These are phyloP conservation scores for Campylorhamphus procurvoides DNA, from an alignment of 2,113 vertebrate species.

Conservation along the genomic window DNA sequence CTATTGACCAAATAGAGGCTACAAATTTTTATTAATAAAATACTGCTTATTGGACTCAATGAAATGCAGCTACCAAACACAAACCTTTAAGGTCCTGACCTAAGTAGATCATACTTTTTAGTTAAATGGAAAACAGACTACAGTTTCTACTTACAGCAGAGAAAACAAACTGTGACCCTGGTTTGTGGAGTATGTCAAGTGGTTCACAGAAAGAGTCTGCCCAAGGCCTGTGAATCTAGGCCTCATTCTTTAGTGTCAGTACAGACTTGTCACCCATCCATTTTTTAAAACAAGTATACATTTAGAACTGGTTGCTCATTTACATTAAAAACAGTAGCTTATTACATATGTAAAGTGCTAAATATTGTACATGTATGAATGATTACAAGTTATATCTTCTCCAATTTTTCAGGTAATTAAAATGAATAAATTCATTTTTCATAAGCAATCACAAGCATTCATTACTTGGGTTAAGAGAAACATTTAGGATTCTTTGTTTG, in stretches of 20 bases:
- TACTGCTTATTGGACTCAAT: not conserved
- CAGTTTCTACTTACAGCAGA: not conserved
- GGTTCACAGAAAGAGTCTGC: not conserved
- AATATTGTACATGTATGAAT: conserved; percentile 4
- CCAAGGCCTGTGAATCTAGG: not conserved
- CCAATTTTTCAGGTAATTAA: not conserved
- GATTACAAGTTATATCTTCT: not conserved
- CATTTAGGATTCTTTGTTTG: not conserved
- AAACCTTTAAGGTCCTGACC: not conserved
- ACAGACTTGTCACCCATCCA: not conserved
- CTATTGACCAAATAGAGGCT: not conserved
- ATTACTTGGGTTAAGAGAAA: conserved; percentile 14
- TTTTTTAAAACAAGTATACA: not conserved
- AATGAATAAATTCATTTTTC: conserved; percentile 19
- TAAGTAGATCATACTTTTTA: not conserved
- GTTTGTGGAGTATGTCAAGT: not conserved
- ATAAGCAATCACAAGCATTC: conserved; percentile 30
- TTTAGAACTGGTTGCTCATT: not conserved
- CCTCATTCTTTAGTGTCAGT: not conserved
- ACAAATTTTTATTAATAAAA: not conserved
- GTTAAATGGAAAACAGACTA: not conserved
- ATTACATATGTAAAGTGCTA: not conserved
- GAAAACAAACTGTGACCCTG: not conserved
- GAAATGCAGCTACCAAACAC: not conserved
- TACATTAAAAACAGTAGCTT: not conserved